phyloP scores from a whole-genome alignment of 1,140 invertebrate species.

The Eumeta japonica region DNA sequence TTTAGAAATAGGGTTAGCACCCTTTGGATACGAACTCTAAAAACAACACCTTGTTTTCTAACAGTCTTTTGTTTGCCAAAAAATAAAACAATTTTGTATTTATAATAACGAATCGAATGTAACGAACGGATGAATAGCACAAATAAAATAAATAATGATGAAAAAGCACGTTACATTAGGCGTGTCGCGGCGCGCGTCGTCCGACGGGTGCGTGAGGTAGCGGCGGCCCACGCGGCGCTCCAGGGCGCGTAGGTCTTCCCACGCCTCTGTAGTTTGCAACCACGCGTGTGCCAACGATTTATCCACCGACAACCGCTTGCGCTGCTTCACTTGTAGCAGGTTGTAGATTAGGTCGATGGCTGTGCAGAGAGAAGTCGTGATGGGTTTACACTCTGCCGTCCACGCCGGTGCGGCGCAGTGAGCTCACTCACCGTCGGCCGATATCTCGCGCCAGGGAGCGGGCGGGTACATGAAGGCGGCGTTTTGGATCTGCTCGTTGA shows the following conservation, averaged over 20 bases:
- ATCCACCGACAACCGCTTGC: conserved; percentile 95
- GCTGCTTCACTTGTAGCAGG: conserved; percentile 96
- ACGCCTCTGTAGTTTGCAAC: conserved; percentile 95
- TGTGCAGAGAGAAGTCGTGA: conserved; percentile 45
- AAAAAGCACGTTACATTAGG: background rate
- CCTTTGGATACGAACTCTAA: no score
- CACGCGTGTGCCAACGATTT: conserved; percentile 93
- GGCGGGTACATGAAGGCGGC: conserved; percentile 99
- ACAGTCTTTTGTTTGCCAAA: no score
- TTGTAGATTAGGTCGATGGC: conserved; percentile 98
- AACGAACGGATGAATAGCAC: background rate
- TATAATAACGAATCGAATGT: background rate
- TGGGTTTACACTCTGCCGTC: background rate
- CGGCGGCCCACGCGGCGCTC: conserved; percentile 82
- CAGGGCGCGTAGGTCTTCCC: conserved; percentile 88
- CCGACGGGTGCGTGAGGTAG: conserved; percentile 94
- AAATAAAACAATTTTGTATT: no score
- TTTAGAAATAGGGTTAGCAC: no score
- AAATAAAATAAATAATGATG: background rate
- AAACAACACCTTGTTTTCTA: no score
- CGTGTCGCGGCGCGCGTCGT: conserved; percentile 86
- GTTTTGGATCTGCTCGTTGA: conserved; percentile 99
- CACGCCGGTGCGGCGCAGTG: background rate
- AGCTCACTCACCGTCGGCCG: conserved; percentile 79
- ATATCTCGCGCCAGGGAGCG: conserved; percentile 97